Evolutionary conservation across 2,797 vertebrate genomes (phyloP), one percentile per base, ranked within the genome.

Genomic region (Falco naumanni): DNA sequence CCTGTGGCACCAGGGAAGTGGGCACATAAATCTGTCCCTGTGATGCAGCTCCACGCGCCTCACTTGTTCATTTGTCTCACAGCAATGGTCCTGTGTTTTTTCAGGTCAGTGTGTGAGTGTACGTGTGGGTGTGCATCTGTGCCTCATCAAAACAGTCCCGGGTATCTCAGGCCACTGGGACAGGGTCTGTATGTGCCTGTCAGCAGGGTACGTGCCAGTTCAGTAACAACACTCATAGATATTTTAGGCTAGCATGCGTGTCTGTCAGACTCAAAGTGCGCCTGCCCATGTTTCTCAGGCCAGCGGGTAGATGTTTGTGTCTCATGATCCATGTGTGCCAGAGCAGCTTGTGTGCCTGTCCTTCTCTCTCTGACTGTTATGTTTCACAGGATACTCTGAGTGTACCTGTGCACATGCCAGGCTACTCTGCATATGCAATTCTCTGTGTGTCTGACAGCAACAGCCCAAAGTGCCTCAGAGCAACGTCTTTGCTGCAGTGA

Each of bases 61-160:
- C 0, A 0, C 37, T 87, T 76, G 33, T 59, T 86, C 34, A n/a
- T 83, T 39, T 85, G 71, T 50, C 69, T 94, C 6, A 0, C 57
- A 24, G 13, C 1, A 45, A 83, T 2, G 0, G 45, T 16, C 34
- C 60, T 16, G 24, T 29, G 41, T 66, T 79, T 72, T 64, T 83
- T 66, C 53, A 24, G 79, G 64, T 75, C 85, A 43, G 37, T 24
- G 39, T 70, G 71, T 43, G 50, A 84, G 41, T 5, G 11, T 34
- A 45, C 20, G 43, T 10, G 84, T 60, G 76, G 68, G 37, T 75
- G 83, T 47, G 61, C 24, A 31, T 3, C 12, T 20, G 21, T 43
- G 61, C 54, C 61, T 71, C 1, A 0, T 53, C 19, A 13, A 61
- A 83, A 76, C 0, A 4, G 72, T 64, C 69, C 72, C 0, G 0